Evolutionary conservation across 2,113 vertebrate species (phyloP), one percentile per base, ranked within the genome.

Genomic region (Pedetes capensis): DNA sequence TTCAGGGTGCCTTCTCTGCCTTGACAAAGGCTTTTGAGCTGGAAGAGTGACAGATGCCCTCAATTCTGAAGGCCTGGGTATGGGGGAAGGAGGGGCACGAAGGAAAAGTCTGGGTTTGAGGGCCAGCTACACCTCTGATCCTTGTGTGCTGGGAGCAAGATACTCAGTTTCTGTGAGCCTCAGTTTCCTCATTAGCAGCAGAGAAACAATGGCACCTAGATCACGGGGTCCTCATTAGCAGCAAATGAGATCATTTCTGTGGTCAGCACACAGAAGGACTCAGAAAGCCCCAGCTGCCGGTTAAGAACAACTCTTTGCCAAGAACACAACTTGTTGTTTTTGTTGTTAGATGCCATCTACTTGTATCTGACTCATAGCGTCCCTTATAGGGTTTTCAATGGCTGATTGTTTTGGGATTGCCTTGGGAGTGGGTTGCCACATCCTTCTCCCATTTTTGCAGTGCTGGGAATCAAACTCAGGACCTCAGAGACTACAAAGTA

Each of bases 21-120:
- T 83, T 64, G 91, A 88, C 59, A 71, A 84, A 95, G 85, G 47
- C 57, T 89, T 57, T 42, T 63, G 78, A 84, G 29, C 78, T 74
- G 12, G 18, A 59, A 44, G 72, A 92, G 51, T 34, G 11, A 74
- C 89, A 69, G 44, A 20, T 27, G 29, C 72, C 16, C 57, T 69
- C 16, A 39, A 51, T 89, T 74, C 55, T 12, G n/a, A 68, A 91
- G 79, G 20, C 22, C 55, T 9, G 42, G 23, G 22, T 47, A 29
- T 29, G n/a, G 8, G 68, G 44, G 51, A 53, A 63, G 2, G 7
- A 29, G 66, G 59, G 9, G 1, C 59, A 5, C 1, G 34, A 74
- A 69, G 57, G 39, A 87, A 68, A 69, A 61, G n/a, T 49, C 47
- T 12, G 29, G 34, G 25, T 27, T 64, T 22, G 8, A 44, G 81